Evolutionary conservation across 2,113 vertebrate species (phyloP).

Genomic region (Podarcis muralis): DNA sequence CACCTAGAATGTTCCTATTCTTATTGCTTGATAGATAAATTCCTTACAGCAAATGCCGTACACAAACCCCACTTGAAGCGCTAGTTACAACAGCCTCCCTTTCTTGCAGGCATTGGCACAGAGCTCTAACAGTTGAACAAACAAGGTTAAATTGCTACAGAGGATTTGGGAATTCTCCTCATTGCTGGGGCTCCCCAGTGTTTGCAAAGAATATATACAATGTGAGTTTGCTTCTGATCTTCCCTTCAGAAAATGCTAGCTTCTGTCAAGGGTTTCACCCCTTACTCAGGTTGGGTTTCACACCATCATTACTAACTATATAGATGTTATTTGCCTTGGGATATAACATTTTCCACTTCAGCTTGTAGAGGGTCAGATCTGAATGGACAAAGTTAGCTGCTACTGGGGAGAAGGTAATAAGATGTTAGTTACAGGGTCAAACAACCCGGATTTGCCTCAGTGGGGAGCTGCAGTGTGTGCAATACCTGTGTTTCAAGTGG

Average conservation of each 20-base stretch:
- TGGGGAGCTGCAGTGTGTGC: neutral
- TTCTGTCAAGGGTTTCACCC: neutral
- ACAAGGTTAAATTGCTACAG: slow-evolving; percentile 33
- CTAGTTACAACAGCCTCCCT: slow-evolving; percentile 32
- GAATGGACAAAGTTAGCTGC: slow-evolving; percentile 28
- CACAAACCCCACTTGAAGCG: slow-evolving; percentile 36
- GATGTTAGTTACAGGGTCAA: neutral
- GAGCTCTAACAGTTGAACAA: slow-evolving; percentile 13
- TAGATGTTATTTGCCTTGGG: slow-evolving; percentile 43
- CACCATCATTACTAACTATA: slow-evolving; percentile 31
- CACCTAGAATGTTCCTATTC: neutral
- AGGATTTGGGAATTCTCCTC: neutral
- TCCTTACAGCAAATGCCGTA: neutral
- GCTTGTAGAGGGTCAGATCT: neutral
- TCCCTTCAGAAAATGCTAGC: slow-evolving; percentile 2
- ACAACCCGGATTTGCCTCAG: neutral
- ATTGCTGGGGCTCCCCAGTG: slow-evolving; percentile 20
- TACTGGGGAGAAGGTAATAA: slow-evolving; percentile 31
- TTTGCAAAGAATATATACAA: slow-evolving; percentile 12
- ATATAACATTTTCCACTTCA: slow-evolving; percentile 5
- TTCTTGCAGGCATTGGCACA: slow-evolving; percentile 36
- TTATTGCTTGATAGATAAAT: neutral
- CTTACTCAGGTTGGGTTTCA: slow-evolving; percentile 31
- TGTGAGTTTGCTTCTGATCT: neutral
- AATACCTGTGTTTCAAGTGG: neutral